Conservation (phyloP, 2,797 vertebrate species). For the Myiotriccus ornatus region DNA sequence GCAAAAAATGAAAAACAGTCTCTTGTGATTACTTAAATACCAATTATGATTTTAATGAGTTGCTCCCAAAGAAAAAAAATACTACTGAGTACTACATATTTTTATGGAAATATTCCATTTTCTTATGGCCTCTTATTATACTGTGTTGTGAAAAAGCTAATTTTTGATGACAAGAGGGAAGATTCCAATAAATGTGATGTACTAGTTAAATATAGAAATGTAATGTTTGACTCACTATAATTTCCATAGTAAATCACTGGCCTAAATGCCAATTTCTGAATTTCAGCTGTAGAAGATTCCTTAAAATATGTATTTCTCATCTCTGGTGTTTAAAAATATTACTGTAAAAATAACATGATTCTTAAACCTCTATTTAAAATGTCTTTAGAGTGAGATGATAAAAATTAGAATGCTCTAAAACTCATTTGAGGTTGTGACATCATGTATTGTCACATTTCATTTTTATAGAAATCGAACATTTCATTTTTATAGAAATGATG, state of each 20-base stretch:
- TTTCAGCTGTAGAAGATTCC: neutral
- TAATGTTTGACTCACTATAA: neutral
- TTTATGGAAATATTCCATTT: neutral
- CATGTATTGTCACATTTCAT: accelerated
- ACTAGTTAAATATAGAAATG: neutral
- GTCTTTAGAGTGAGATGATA: neutral
- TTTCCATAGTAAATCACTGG: neutral
- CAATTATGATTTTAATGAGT: neutral
- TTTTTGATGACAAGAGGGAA: neutral
- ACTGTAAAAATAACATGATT: neutral
- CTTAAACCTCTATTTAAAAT: neutral
- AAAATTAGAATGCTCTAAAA: neutral
- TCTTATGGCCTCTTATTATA: neutral
- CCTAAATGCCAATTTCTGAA: neutral
- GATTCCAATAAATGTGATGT: neutral
- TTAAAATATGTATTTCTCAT: neutral
- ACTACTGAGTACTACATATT: neutral
- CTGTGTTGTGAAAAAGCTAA: neutral
- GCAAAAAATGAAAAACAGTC: neutral
- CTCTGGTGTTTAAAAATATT: neutral
- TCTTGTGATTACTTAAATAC: neutral
- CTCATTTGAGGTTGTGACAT: neutral
- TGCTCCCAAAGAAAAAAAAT: neutral
- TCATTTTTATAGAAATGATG: neutral
- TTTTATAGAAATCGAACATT: neutral